Percentiles rank a stretch among this genome's conserved stretches.
Conservation (phyloP, 2,797 vertebrate species). For the Avahi laniger region DNA sequence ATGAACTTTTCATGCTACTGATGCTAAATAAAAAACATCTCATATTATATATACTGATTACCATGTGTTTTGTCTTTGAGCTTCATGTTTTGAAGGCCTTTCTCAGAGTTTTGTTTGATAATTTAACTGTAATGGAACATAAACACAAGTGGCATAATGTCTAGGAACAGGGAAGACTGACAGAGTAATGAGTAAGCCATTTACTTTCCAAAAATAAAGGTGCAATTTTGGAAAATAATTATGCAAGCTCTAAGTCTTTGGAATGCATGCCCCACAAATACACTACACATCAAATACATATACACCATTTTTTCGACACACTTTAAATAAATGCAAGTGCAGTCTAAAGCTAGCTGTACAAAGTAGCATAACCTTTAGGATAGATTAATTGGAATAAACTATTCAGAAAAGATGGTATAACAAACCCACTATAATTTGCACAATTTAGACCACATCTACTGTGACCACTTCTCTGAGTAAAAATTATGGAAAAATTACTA, state of each 20-base stretch:
- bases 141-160: neutral
- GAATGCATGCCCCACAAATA: neutral
- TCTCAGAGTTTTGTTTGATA: neutral
- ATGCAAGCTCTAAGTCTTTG: neutral
- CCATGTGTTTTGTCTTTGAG: neutral
- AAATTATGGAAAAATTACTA: neutral
- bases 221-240: neutral
- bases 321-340: neutral
- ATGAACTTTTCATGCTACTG: neutral
- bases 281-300: neutral
- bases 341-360: neutral
- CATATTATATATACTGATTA: neutral
- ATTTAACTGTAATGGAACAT: neutral
- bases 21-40: neutral
- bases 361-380: neutral
- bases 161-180: neutral
- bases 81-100: neutral
- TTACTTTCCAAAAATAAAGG: conserved; percentile 16
- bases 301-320: neutral
- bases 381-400: neutral
- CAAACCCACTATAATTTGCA: neutral
- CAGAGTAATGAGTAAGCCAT: neutral
- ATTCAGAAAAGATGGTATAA: neutral
- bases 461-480: neutral
- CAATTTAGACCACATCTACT: neutral